Base-by-base conservation (phyloP, 2,888 invertebrate species). In the Noctua pronuba region DNA sequence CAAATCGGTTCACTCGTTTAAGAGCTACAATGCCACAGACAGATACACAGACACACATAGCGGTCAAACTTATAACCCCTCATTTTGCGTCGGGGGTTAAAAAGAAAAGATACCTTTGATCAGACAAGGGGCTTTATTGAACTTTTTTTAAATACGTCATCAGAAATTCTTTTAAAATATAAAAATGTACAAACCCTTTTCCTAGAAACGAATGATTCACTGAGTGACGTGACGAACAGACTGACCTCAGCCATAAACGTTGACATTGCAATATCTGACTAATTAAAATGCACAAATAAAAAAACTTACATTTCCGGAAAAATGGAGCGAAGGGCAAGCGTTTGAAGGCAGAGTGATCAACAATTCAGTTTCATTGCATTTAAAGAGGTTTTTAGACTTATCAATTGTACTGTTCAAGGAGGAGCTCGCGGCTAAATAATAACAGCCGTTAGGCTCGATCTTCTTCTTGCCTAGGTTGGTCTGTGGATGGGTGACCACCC, bases 181-280 rank as follows among this genome's bases (percentile, higher is more conserved):
- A 38, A 38, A 60, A 44, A 0, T 10, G 8, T 58, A 24, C 13
- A 49, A 38, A 21, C 44, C 64, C 35, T 74, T 77, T 88, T 77
- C 68, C 68, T 74, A 79, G 65, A 72, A 71, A 24, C 18, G 3
- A 18, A 35, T 88, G 86, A 88, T 76, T 89, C 88, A 88, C 65
- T n/a, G 31, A 8, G 62, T 73, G 77, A 77, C 73, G 65, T 68
- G 77, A 71, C 71, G 73, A 44, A 69, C 79, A 55, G 21, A 38
- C 58, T 76, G 87, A 77, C 80, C 76, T 75, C 76, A 72, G 65
- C 44, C 66, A 74, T 80, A 80, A 87, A 83, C 65, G 83, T 85
- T 86, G 76, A 70, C 77, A 87, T 82, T 87, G 83, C 70, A 68
- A 84, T 82, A 79, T 44, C 77, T 83, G 83, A 88, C 87, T 88